These are phyloP conservation scores for Electrona antarctica DNA, from an alignment of 2,113 vertebrate species.

Conservation along the genomic window DNA sequence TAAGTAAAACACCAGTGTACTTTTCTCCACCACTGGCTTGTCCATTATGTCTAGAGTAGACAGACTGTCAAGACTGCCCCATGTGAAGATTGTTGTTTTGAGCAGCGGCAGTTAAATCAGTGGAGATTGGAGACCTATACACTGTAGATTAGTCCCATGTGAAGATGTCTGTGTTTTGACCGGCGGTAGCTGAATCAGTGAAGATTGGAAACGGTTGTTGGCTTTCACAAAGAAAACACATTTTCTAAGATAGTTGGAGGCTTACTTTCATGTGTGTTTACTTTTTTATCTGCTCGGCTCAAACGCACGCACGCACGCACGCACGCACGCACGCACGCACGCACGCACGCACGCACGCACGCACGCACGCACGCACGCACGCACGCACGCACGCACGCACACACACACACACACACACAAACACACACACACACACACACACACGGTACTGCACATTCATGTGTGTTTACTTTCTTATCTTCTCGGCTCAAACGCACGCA, in stretches of 20 bases:
- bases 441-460: neutral
- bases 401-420: no score
- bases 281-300: neutral
- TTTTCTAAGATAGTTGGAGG: neutral
- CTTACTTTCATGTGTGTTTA: neutral
- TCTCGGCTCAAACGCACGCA: neutral
- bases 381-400: no score
- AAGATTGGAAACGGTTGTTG: neutral
- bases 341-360: no score
- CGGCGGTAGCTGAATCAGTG: neutral
- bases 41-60: constrained; percentile 4
- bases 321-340: no score
- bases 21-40: neutral
- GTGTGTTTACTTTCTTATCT: neutral
- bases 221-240: neutral
- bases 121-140: no score
- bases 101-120: no score
- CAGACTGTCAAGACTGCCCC: neutral
- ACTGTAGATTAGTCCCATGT: neutral
- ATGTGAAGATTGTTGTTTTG: neutral
- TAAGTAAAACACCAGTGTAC: no score
- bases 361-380: no score
- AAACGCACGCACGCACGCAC: no score
- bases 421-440: no score
- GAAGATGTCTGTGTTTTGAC: neutral